phyloP scores from a whole-genome alignment of 2,113 vertebrate species.

The Nematolebias whitei region DNA sequence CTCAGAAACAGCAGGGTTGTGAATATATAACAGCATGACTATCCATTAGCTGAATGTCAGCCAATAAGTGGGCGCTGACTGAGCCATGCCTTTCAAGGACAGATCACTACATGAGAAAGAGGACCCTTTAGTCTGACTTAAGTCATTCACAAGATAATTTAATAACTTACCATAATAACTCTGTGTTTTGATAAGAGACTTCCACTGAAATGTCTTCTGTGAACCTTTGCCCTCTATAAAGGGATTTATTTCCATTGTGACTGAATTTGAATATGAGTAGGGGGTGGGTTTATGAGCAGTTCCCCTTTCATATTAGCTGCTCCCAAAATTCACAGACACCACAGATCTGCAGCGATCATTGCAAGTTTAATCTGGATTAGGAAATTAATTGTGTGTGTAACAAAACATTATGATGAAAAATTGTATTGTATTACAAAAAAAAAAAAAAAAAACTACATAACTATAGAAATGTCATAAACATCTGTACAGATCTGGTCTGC shows the following conservation, averaged over 20 bases:
- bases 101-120: constrained; percentile 61
- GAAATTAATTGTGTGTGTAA: background rate
- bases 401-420: background rate
- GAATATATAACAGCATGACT: constrained; percentile 59
- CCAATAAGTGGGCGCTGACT: constrained; percentile 49
- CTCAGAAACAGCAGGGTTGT: constrained; percentile 62
- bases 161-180: constrained; percentile 52
- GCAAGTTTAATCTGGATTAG: constrained; percentile 13
- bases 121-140: constrained; percentile 55
- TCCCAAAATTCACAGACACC: constrained; percentile 20
- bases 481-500: background rate
- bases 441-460: too few relatives aligned
- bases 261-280: constrained; percentile 25
- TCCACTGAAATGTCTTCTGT: constrained; percentile 37
- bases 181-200: constrained; percentile 49
- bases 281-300: constrained; percentile 18
- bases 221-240: constrained; percentile 42
- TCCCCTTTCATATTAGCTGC: constrained; percentile 16
- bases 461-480: background rate
- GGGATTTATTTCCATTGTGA: constrained; percentile 20
- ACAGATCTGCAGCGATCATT: constrained; percentile 6
- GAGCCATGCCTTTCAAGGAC: constrained; percentile 47
- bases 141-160: constrained; percentile 55
- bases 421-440: background rate
- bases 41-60: constrained; percentile 75